Conservation (phyloP, 2,113 vertebrate genomes). For the Scatophagus argus region DNA sequence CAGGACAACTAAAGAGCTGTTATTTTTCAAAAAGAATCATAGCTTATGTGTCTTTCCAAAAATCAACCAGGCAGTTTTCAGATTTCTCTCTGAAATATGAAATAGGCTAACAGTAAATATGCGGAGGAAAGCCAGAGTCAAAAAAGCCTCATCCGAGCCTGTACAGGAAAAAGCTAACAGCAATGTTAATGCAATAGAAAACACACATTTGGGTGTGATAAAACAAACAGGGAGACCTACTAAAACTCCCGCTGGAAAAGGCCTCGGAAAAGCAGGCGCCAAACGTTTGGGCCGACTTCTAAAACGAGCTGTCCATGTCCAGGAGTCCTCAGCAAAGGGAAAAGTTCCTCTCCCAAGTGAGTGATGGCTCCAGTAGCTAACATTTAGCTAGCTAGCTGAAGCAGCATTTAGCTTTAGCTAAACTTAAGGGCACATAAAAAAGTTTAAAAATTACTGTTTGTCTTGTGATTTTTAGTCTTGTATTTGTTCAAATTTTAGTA, state of each 20-base stretch:
- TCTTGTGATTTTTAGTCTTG: no score
- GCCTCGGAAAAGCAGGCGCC: constrained; percentile 57
- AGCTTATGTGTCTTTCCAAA: background rate
- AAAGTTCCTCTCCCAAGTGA: constrained; percentile 34
- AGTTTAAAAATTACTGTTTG: no score
- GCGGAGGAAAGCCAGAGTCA: background rate
- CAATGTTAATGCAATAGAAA: background rate
- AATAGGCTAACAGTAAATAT: constrained; percentile 3
- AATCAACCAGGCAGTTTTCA: background rate
- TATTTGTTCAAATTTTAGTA: background rate
- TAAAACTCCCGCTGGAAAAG: constrained; percentile 20
- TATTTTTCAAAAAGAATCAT: constrained; percentile 16
- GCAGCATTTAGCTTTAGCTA: no score
- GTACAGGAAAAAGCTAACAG: background rate
- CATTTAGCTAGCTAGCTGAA: background rate
- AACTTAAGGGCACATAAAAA: no score
- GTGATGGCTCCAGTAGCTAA: background rate
- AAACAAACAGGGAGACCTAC: background rate
- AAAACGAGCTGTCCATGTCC: constrained; percentile 22
- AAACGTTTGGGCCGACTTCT: constrained; percentile 44
- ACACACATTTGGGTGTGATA: background rate
- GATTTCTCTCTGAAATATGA: constrained; percentile 6
- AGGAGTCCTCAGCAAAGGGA: background rate
- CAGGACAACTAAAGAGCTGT: constrained; percentile 7
- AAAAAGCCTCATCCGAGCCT: background rate